Evolutionary conservation across 2,113 vertebrate species (phyloP).

Genomic region (Oncorhynchus clarkii): DNA sequence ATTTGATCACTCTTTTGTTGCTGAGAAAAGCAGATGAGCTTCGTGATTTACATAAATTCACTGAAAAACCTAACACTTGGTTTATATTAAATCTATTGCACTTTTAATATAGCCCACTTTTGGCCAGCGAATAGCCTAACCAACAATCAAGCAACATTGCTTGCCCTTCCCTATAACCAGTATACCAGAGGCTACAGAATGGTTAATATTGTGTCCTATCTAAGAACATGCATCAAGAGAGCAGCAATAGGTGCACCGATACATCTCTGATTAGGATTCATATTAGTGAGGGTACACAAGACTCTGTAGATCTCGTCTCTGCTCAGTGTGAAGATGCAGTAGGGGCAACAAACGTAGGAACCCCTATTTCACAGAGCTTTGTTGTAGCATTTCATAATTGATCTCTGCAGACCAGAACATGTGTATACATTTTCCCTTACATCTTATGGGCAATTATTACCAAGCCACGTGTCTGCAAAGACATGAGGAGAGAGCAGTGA

Average conservation of each 20-base stretch:
- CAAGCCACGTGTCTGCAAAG: conserved; percentile 20
- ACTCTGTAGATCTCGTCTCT: not conserved
- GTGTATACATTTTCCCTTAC: conserved; percentile 4
- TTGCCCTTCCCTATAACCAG: not conserved
- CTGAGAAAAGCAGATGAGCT: not conserved
- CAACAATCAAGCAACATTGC: conserved; percentile 1
- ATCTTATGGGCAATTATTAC: conserved; percentile 20
- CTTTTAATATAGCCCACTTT: not conserved
- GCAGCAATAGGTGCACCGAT: not conserved
- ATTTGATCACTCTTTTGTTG: not conserved
- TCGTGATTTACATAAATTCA: too few species aligned
- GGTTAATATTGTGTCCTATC: not conserved
- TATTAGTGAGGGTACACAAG: not conserved
- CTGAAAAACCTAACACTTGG: too few species aligned
- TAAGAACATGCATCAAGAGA: not conserved
- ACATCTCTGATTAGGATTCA: not conserved
- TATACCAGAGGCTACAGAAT: not conserved
- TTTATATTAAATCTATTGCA: not conserved
- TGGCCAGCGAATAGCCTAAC: not conserved
- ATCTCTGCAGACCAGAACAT: conserved; percentile 30
- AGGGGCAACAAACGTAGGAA: conserved; percentile 8
- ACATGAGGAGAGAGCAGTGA: conserved; percentile 11
- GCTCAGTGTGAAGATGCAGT: conserved; percentile 5
- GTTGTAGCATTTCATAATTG: conserved; percentile 34
- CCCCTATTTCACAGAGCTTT: conserved; percentile 4